Evolutionary conservation across 2,113 vertebrate species (phyloP).

Genomic region (Sebastes fasciatus): DNA sequence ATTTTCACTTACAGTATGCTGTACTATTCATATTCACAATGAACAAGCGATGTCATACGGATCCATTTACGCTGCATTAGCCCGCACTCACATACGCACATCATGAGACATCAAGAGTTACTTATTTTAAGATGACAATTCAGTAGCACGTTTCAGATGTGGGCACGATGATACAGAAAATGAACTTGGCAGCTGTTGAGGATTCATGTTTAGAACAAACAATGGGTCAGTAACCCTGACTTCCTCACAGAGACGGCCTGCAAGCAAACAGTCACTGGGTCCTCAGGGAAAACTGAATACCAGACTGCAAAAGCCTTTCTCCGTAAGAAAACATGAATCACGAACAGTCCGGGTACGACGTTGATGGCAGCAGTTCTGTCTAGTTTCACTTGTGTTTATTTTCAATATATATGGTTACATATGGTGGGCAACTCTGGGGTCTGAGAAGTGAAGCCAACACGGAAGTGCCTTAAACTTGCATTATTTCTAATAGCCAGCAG

Average conservation of each 20-base stretch:
- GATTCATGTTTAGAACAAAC: conserved; percentile 31
- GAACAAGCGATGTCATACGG: neutral
- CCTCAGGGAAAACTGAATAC: conserved; percentile 9
- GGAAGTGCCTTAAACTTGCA: too few species aligned
- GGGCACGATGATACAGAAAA: conserved; percentile 20
- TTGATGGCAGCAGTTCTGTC: neutral
- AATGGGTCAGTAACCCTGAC: conserved; percentile 34
- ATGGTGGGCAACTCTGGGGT: too few species aligned
- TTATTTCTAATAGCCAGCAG: too few species aligned
- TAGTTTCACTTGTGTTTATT: neutral
- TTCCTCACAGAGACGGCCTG: conserved; percentile 16
- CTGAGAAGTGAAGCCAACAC: too few species aligned
- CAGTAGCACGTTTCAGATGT: neutral
- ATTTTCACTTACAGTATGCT: neutral
- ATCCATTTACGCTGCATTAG: neutral
- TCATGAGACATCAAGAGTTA: neutral
- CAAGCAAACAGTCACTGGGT: conserved; percentile 26
- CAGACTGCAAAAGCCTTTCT: conserved; percentile 16
- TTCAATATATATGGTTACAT: neutral
- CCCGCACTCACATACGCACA: neutral
- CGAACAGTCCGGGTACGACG: neutral
- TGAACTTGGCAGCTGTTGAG: conserved; percentile 31
- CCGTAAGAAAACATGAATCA: neutral
- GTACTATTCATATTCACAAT: neutral
- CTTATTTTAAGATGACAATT: conserved; percentile 7